phyloP scores from a whole-genome alignment of 2,797 vertebrate genomes.

The Typhlichthys eigenmanni region DNA sequence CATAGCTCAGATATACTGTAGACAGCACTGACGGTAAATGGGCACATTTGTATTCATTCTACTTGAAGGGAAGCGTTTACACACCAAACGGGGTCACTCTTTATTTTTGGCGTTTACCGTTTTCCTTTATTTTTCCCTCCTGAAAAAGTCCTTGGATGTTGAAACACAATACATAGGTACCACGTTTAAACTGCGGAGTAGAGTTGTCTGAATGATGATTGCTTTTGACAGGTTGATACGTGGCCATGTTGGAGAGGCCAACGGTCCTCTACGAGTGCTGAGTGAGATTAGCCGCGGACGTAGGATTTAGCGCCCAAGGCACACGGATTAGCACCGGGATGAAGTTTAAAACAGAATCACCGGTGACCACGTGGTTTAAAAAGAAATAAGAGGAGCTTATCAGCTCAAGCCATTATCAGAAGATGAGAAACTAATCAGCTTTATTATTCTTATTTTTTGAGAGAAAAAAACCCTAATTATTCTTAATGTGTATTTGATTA shows the following conservation, averaged over 20 bases:
- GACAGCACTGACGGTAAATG: conserved; percentile 28
- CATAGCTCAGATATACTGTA: conserved; percentile 5
- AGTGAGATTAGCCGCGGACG: conserved; percentile 83
- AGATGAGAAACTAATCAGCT: conserved; percentile 75
- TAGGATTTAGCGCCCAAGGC: conserved; percentile 84
- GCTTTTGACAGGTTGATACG: conserved; percentile 83
- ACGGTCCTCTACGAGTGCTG: conserved; percentile 75
- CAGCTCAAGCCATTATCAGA: conserved; percentile 69
- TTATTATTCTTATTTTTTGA: conserved; percentile 45
- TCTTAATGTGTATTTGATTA: conserved; percentile 73
- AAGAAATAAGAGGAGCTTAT: conserved; percentile 57
- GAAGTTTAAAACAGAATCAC: conserved; percentile 83
- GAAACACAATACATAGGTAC: neutral
- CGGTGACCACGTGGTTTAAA: conserved; percentile 62
- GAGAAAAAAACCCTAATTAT: conserved; percentile 70
- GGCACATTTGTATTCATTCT: conserved; percentile 35
- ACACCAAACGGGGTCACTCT: conserved; percentile 12
- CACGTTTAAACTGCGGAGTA: conserved; percentile 51
- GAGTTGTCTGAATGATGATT: conserved; percentile 82
- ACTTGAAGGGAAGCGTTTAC: conserved; percentile 22
- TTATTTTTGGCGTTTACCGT: conserved; percentile 9
- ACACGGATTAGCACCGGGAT: conserved; percentile 80
- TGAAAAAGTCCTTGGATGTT: conserved; percentile 28
- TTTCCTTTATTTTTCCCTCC: conserved; percentile 27
- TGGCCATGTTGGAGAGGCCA: conserved; percentile 78